phyloP scores from a whole-genome alignment of 2,888 invertebrate genomes.

The Sthenelais limicola region DNA sequence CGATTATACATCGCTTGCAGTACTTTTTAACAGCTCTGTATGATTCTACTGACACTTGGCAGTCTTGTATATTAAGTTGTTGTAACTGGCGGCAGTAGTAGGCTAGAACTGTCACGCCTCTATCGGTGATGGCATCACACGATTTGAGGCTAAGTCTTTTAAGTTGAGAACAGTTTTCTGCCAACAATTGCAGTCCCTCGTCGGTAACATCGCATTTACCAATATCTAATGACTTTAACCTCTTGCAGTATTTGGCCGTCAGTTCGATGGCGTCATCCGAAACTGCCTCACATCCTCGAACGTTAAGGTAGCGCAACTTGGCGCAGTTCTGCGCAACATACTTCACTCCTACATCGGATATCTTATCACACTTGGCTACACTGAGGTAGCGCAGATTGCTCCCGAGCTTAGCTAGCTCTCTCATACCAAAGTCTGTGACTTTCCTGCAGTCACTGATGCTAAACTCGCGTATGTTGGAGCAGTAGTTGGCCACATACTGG shows the following conservation, averaged over 20 bases:
- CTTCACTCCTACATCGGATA: slow-evolving; percentile 88
- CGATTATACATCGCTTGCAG: slow-evolving; percentile 92
- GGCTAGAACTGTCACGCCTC: slow-evolving; percentile 89
- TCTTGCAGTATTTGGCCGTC: slow-evolving; percentile 87
- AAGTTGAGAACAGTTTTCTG: slow-evolving; percentile 83
- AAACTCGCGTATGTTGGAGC: slow-evolving; percentile 85
- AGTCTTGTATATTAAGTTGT: slow-evolving; percentile 94
- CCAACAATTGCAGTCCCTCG: slow-evolving; percentile 87
- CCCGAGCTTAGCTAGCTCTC: slow-evolving; percentile 89
- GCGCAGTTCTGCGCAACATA: slow-evolving; percentile 90
- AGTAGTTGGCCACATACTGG: slow-evolving; percentile 92
- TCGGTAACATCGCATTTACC: slow-evolving; percentile 96
- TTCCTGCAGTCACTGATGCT: slow-evolving; percentile 89
- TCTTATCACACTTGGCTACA: slow-evolving; percentile 92
- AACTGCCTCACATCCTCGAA: slow-evolving; percentile 92
- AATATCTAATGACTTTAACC: slow-evolving; percentile 88
- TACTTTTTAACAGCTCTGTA: slow-evolving; percentile 93
- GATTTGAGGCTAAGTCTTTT: slow-evolving; percentile 91
- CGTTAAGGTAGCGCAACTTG: slow-evolving; percentile 88
- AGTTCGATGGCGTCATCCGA: slow-evolving; percentile 94
- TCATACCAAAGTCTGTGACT: slow-evolving; percentile 89
- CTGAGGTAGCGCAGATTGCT: slow-evolving; percentile 92
- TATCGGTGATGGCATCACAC: slow-evolving; percentile 92
- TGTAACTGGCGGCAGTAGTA: slow-evolving; percentile 91
- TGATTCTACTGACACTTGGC: slow-evolving; percentile 89